Conservation (phyloP, 1,140 invertebrate species). For the Drosophila chauvacae region DNA sequence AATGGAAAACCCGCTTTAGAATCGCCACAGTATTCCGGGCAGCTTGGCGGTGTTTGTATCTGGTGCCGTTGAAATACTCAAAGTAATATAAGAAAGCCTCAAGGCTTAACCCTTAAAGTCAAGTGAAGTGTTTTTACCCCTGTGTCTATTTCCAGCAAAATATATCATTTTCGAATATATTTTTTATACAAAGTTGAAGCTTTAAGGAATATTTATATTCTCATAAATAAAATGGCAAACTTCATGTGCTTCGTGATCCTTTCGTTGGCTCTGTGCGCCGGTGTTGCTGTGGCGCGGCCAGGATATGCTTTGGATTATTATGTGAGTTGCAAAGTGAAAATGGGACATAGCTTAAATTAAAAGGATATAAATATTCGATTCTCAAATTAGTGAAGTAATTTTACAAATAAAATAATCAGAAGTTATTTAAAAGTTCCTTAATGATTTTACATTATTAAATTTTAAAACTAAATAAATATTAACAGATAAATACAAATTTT, state of each 20-base stretch:
- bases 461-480: too few species aligned
- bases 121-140: slow-evolving; percentile 35
- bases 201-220: slow-evolving; percentile 20
- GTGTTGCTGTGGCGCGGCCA: slow-evolving; percentile 69
- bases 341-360: neutral
- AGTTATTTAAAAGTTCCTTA: neutral
- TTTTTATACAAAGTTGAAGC: slow-evolving; percentile 35
- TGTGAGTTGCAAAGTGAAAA: slow-evolving; percentile 67
- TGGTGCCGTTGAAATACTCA: slow-evolving; percentile 74
- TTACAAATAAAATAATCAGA: neutral
- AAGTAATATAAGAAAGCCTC: slow-evolving; percentile 57
- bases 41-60: slow-evolving; percentile 80
- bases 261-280: slow-evolving; percentile 67
- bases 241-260: slow-evolving; percentile 73
- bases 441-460: neutral
- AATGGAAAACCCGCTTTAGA: slow-evolving; percentile 81
- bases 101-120: neutral
- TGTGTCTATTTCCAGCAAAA: slow-evolving; percentile 57
- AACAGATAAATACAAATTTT: neutral
- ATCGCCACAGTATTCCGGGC: slow-evolving; percentile 84
- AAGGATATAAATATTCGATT: neutral
- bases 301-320: slow-evolving; percentile 84
- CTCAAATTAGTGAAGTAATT: too few species aligned
- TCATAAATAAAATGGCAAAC: slow-evolving; percentile 73
- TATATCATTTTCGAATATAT: slow-evolving; percentile 19